Evolutionary conservation across 2,113 vertebrate species (phyloP).

Genomic region (Tragelaphus scriptus): DNA sequence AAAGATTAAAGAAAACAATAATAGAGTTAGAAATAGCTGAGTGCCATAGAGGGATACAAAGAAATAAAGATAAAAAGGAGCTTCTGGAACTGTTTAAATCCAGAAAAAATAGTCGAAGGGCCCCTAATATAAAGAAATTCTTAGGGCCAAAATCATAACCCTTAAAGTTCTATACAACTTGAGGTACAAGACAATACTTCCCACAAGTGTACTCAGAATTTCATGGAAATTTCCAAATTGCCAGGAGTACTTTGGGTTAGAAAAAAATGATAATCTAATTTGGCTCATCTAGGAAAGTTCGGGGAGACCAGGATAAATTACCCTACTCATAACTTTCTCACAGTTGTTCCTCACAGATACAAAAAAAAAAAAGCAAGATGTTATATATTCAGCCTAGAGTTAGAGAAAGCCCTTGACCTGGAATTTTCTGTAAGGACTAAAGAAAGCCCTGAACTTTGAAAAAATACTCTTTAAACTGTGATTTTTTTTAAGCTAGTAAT

Average conservation of each 20-base stretch:
- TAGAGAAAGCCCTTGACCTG: neutral
- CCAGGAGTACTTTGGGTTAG: neutral
- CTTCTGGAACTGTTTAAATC: neutral
- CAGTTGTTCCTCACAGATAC: neutral
- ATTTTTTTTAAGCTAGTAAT: neutral
- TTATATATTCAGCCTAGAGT: neutral
- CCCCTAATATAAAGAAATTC: neutral
- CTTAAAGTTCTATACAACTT: neutral
- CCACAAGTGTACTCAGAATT: neutral
- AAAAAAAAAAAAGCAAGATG: neutral
- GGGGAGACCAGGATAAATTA: neutral
- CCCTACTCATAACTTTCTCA: neutral
- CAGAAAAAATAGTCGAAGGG: neutral
- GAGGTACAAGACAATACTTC: neutral
- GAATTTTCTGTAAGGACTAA: neutral
- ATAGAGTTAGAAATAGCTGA: neutral
- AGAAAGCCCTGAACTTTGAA: constrained; percentile 1
- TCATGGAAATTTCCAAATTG: neutral
- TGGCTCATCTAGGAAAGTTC: neutral
- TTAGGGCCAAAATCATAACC: neutral
- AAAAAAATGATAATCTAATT: neutral
- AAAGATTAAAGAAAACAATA: neutral
- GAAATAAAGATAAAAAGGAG: neutral
- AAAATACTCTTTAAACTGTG: constrained; percentile 21
- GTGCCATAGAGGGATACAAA: neutral